A percentile compares a stretch with the other conserved stretches of the same genome.
These are phyloP conservation scores for Microhierax caerulescens DNA, from an alignment of 2,797 vertebrate genomes.

Conservation along the genomic window DNA sequence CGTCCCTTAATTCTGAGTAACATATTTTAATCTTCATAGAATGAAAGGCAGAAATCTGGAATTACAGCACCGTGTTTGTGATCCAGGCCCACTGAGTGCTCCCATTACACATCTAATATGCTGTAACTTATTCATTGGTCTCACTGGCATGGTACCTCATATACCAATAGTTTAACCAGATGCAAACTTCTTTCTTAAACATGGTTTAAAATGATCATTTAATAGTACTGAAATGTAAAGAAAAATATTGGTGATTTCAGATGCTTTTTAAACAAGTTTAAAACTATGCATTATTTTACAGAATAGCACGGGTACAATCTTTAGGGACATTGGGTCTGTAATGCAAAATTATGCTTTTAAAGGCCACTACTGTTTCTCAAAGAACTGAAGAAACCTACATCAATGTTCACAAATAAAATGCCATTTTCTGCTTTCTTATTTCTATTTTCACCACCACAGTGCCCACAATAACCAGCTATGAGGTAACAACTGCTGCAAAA, in stretches of 20 bases:
- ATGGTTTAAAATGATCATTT: background rate
- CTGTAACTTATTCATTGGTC: background rate
- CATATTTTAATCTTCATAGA: background rate
- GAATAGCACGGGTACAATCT: background rate
- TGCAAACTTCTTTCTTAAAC: constrained; percentile 9
- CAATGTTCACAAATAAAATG: background rate
- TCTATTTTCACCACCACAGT: constrained; percentile 6
- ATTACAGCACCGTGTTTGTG: background rate
- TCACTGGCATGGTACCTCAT: background rate
- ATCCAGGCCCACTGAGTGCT: background rate
- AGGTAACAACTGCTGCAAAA: constrained; percentile 38
- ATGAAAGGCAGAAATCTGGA: background rate
- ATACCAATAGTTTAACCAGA: background rate
- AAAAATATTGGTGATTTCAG: background rate
- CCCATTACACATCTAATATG: background rate
- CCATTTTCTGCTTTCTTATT: constrained; percentile 28
- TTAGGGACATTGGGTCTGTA: background rate
- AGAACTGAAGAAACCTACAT: background rate
- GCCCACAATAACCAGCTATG: background rate
- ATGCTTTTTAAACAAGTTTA: background rate
- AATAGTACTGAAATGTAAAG: background rate
- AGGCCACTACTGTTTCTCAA: background rate
- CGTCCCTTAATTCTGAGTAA: background rate
- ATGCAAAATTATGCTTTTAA: background rate
- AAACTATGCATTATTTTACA: background rate